Evolutionary conservation across 2,888 invertebrate species (phyloP).

Genomic region (Drosophila seclusa): DNA sequence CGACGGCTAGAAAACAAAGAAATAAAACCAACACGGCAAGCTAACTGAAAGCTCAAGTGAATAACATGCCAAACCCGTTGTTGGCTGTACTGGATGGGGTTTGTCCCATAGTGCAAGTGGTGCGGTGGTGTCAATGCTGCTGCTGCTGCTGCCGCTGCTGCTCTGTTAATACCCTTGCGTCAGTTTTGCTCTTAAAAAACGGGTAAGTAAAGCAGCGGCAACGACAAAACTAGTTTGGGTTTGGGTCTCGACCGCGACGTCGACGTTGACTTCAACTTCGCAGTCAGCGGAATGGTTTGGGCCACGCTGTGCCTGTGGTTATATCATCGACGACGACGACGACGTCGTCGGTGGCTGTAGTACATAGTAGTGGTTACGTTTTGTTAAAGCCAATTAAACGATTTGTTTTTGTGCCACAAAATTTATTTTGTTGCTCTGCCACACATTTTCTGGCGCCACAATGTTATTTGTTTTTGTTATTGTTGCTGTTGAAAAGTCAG

Average conservation of each 20-base stretch:
- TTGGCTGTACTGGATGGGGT: slow-evolving; percentile 22
- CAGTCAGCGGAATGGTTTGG: slow-evolving; percentile 71
- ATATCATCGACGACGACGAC: slow-evolving; percentile 63
- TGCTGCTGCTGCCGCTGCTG: slow-evolving; percentile 22
- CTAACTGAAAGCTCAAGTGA: slow-evolving; percentile 26
- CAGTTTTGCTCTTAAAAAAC: slow-evolving; percentile 77
- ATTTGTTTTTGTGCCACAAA: slow-evolving; percentile 71
- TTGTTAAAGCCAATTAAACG: slow-evolving; percentile 79
- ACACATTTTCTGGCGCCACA: slow-evolving; percentile 40
- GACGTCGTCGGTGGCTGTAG: slow-evolving; percentile 48
- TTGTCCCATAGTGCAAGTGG: slow-evolving; percentile 46
- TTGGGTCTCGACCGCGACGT: slow-evolving; percentile 12
- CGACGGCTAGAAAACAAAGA: slow-evolving; percentile 32
- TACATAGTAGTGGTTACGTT: slow-evolving; percentile 72
- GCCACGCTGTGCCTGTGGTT: slow-evolving; percentile 46
- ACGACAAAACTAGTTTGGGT: slow-evolving; percentile 63
- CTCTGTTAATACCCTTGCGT: slow-evolving; percentile 72
- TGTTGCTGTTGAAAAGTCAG: slow-evolving; percentile 24
- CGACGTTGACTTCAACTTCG: slow-evolving; percentile 25
- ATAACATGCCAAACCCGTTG: slow-evolving; percentile 77
- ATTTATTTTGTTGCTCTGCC: slow-evolving; percentile 41
- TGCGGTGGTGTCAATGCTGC: slow-evolving; percentile 25
- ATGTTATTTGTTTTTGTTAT: slow-evolving; percentile 12
- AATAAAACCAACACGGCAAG: slow-evolving; percentile 14
- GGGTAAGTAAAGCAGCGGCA: slow-evolving; percentile 60